Evolutionary conservation across 2,797 vertebrate genomes (phyloP), one percentile per base, ranked within the genome.

Genomic region (Spinibarbus caldwelli): DNA sequence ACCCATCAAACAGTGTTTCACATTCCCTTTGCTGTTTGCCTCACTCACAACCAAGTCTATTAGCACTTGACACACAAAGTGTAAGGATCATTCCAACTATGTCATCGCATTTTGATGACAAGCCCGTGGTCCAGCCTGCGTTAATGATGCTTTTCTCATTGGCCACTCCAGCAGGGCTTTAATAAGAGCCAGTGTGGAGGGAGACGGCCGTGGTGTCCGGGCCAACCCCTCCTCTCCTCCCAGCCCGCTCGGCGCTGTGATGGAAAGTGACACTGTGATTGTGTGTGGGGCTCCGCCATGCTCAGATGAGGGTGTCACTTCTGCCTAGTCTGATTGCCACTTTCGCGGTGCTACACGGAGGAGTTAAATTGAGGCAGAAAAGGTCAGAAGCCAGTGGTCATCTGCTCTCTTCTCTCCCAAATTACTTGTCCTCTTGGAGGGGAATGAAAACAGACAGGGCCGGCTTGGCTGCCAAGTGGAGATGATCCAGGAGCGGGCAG

Each of bases 311-410:
- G 92, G 93, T 96, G 95, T 96, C 96, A 93, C 93, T 92, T 92
- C 93, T 94, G 83, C 91, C 90, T 92, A 92, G 93, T 15, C 90
- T 94, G 95, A 96, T 93, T 95, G 95, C 93, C 93, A 95, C 84
- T 94, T 93, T 94, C 90, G 87, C 91, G 86, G 90, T 26, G 59
- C 88, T 21, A 90, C 82, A 90, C 87, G 81, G 87, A 88, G 92
- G 90, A 96, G 91, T 89, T 93, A 95, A 96, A 97, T 95, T 89
- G 95, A 93, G 96, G 96, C 92, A 96, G 97, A 96, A 96, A 97
- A 96, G 96, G 95, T 96, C 95, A 94, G 94, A 73, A 93, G 95
- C 92, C 91, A 93, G 90, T 93, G 95, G 95, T 93, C 95, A 94
- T 95, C 93, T 94, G 92, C 89, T 93, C 93, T 93, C 93, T 91